phyloP scores from a whole-genome alignment of 2,113 vertebrate genomes.

The Saccopteryx bilineata region DNA sequence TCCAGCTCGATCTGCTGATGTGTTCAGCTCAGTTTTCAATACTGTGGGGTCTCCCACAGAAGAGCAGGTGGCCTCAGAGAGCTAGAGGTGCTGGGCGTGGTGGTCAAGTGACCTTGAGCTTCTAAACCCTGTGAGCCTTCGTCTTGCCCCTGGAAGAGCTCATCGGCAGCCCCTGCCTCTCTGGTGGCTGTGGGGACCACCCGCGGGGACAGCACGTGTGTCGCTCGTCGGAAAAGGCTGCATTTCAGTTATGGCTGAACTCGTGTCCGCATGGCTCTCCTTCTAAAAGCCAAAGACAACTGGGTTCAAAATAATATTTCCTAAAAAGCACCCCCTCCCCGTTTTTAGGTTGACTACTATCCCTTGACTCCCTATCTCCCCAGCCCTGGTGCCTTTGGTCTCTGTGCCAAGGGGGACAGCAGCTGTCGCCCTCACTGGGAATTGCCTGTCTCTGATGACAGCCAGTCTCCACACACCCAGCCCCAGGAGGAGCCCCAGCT shows the following conservation, averaged over 20 bases:
- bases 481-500: not conserved
- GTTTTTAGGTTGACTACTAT: not conserved
- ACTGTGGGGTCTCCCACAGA: not conserved
- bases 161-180: not conserved
- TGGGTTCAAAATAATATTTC: slow-evolving; percentile 56
- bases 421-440: not conserved
- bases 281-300: slow-evolving; percentile 52
- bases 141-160: rapidly evolving
- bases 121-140: not conserved
- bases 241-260: not conserved
- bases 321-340: not conserved
- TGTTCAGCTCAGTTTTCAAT: not conserved
- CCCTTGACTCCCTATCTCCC: not conserved
- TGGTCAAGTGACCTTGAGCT: not conserved
- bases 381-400: not conserved
- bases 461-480: not conserved
- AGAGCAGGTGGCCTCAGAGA: too few species aligned
- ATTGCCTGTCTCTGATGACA: not conserved
- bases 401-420: slow-evolving; percentile 41
- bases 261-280: rapidly evolving
- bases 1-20: rapidly evolving
- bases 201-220: rapidly evolving
- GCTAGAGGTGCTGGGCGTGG: not conserved
- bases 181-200: not conserved
- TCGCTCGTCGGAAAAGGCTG: not conserved